Conservation (phyloP, 2,888 invertebrate genomes). For the Calliopum simillimum region DNA sequence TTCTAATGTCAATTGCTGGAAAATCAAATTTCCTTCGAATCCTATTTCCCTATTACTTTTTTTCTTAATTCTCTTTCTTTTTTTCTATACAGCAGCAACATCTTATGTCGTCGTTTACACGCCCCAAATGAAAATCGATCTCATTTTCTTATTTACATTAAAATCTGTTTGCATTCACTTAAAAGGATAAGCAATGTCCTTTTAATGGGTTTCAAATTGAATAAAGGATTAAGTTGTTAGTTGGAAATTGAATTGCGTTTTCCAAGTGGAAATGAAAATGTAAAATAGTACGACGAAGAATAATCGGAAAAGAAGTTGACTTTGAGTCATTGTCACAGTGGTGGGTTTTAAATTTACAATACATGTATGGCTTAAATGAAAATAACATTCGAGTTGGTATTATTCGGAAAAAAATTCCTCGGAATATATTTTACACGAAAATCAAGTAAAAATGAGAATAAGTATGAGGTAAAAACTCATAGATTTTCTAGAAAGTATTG, state of each 20-base stretch:
- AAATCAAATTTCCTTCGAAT: constrained; percentile 5
- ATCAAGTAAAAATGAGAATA: no score
- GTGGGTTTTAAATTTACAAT: no score
- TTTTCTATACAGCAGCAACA: no score
- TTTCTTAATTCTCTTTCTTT: neutral
- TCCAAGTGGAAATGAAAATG: constrained; percentile 49
- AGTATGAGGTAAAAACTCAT: no score
- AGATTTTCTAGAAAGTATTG: no score
- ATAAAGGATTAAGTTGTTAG: constrained; percentile 68
- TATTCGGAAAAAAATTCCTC: no score
- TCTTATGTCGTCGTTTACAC: neutral
- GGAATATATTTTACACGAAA: no score
- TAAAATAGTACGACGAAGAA: neutral
- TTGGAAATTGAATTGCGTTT: constrained; percentile 64
- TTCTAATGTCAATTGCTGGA: constrained; percentile 50
- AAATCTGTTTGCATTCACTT: constrained; percentile 68
- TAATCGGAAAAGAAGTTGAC: neutral
- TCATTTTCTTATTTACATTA: constrained; percentile 67
- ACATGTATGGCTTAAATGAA: no score
- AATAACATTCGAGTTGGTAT: no score
- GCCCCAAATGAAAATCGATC: constrained; percentile 58
- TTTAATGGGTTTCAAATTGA: constrained; percentile 68
- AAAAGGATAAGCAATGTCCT: constrained; percentile 68
- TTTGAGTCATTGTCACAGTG: neutral
- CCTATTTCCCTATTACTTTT: neutral